Conservation (phyloP, 2,888 invertebrate genomes). For the Tachina fera region DNA sequence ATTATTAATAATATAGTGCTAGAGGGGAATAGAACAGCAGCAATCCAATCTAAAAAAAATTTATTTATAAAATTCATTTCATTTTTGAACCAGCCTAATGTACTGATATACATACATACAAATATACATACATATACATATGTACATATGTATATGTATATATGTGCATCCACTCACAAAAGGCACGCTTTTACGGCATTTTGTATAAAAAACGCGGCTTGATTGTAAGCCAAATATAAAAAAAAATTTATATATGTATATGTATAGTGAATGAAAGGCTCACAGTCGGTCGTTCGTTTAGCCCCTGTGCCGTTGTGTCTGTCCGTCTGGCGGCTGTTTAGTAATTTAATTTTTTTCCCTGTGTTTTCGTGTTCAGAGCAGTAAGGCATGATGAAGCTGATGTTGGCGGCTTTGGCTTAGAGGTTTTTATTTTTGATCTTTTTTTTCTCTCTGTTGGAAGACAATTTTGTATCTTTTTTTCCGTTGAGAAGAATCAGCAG, state of each 20-base stretch:
- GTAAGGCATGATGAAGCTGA: slow-evolving; percentile 33
- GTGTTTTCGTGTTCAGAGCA: slow-evolving; percentile 58
- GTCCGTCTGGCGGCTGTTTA: slow-evolving; percentile 13
- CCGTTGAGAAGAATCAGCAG: slow-evolving; percentile 63
- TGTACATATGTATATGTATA: slow-evolving; percentile 8
- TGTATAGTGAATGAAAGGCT: slow-evolving; percentile 43
- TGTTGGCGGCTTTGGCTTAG: slow-evolving; percentile 64
- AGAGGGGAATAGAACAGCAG: no score
- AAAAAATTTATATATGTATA: background rate
- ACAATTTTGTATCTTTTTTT: slow-evolving; percentile 66
- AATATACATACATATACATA: background rate
- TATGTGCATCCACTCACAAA: slow-evolving; percentile 46
- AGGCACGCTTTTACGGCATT: slow-evolving; percentile 69
- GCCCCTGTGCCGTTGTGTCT: slow-evolving; percentile 1
- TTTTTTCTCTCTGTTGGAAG: slow-evolving; percentile 37
- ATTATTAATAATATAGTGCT: no score
- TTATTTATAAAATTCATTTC: no score
- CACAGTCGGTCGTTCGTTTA: slow-evolving; percentile 40
- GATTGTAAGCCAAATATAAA: slow-evolving; percentile 58
- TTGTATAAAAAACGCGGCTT: slow-evolving; percentile 63
- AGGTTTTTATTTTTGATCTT: slow-evolving; percentile 26
- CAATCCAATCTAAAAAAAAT: no score
- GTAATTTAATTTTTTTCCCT: slow-evolving; percentile 38
- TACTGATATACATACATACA: slow-evolving; percentile 6
- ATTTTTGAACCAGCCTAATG: no score